Percentiles rank a stretch among this genome's conserved stretches.
These are phyloP conservation scores for Aplocera efformata DNA, from an alignment of 2,888 invertebrate genomes.

Conservation along the genomic window DNA sequence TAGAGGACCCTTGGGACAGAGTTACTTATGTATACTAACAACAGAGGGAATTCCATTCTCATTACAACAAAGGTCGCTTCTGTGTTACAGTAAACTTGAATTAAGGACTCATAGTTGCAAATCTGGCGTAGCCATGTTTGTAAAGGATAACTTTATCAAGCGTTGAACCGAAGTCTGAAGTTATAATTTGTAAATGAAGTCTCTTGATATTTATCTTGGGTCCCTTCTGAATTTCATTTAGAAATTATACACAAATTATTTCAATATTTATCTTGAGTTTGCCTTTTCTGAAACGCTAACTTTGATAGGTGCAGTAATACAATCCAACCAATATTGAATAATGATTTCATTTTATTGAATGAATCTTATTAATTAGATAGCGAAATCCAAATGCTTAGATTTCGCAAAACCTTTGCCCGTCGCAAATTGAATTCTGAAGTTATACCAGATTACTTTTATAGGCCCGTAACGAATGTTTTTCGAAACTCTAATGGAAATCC, in stretches of 20 bases:
- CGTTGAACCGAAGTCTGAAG: conserved; percentile 18
- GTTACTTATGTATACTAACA: conserved; percentile 25
- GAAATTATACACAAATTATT: conserved; percentile 20
- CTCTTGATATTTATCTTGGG: conserved; percentile 22
- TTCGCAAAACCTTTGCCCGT: no score
- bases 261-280: conserved; percentile 15
- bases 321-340: no score
- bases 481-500: neutral
- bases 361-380: no score
- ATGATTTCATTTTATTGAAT: no score
- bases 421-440: no score
- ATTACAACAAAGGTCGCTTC: conserved; percentile 24
- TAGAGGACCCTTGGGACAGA: conserved; percentile 22
- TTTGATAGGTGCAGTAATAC: neutral
- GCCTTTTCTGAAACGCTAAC: conserved; percentile 5
- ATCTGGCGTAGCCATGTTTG: conserved; percentile 28
- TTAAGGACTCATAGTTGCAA: conserved; percentile 24
- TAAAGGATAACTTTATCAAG: conserved; percentile 29
- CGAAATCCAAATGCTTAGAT: no score
- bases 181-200: conserved; percentile 19
- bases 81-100: conserved; percentile 26
- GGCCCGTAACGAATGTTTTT: no score
- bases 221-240: conserved; percentile 15
- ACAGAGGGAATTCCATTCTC: conserved; percentile 26
- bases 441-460: no score